A percentile compares a stretch with the other conserved stretches of the same genome.
These are phyloP conservation scores for Indicator indicator DNA, from an alignment of 2,113 vertebrate genomes.

Conservation along the genomic window DNA sequence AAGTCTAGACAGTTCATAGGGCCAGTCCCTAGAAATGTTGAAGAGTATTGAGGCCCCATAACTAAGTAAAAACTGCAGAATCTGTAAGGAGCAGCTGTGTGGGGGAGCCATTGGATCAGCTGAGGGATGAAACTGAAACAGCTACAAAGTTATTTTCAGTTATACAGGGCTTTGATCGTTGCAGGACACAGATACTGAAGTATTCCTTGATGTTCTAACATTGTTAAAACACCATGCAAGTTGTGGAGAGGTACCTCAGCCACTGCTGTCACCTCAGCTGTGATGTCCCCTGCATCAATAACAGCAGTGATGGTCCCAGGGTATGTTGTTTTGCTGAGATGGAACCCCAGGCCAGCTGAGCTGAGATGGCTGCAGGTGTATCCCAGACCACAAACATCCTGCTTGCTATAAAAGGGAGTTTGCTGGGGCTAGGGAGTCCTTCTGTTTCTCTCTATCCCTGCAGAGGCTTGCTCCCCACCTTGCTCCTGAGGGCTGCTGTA, in stretches of 20 bases:
- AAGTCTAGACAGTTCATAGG: accelerated
- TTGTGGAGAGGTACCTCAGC: background rate
- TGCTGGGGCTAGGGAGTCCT: too few species aligned
- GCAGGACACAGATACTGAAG: background rate
- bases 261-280: accelerated
- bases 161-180: accelerated
- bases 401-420: too few species aligned
- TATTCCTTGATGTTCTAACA: background rate
- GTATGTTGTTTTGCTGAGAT: too few species aligned
- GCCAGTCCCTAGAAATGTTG: background rate
- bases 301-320: background rate
- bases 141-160: background rate
- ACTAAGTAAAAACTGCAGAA: background rate
- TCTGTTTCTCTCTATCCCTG: too few species aligned
- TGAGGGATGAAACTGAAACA: background rate
- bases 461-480: too few species aligned
- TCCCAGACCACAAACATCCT: too few species aligned
- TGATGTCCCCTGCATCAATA: accelerated
- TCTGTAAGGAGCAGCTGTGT: accelerated
- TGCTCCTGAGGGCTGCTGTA: too few species aligned
- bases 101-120: background rate
- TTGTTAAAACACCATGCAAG: accelerated
- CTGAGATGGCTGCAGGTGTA: too few species aligned
- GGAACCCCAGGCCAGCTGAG: too few species aligned
- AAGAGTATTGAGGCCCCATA: background rate